Evolutionary conservation across 2,797 vertebrate genomes (phyloP).

Genomic region (Micrastur ruficollis): DNA sequence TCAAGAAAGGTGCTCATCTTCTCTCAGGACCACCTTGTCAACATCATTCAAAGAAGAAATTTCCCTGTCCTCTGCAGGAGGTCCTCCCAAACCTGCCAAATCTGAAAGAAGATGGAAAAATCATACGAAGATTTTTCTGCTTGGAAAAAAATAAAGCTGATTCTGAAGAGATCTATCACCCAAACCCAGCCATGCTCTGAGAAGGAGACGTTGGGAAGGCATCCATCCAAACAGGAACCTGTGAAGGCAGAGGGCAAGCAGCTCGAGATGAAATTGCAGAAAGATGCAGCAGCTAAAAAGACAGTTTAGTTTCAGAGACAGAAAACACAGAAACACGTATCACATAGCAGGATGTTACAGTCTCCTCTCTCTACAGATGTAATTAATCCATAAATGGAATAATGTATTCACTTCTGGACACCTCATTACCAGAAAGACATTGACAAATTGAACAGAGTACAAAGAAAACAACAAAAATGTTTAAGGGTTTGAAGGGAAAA

Average conservation of each 20-base stretch:
- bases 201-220: background rate
- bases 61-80: background rate
- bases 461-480: constrained; percentile 61
- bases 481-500: constrained; percentile 29
- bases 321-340: background rate
- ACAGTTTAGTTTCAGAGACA: background rate
- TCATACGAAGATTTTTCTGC: background rate
- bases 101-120: background rate
- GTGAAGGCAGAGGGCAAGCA: background rate
- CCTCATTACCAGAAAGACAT: constrained; percentile 58
- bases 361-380: constrained; percentile 31
- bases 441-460: constrained; percentile 49
- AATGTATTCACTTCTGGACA: constrained; percentile 64
- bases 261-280: background rate
- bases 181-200: background rate
- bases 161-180: background rate
- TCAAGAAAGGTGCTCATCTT: background rate
- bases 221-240: background rate
- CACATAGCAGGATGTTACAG: background rate
- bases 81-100: background rate
- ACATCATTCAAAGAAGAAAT: background rate
- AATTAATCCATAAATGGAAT: constrained; percentile 66
- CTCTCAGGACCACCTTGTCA: background rate
- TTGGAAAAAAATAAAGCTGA: background rate
- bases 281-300: constrained; percentile 17